Percentiles rank a stretch among this genome's conserved stretches.
These are phyloP conservation scores for Pammene fasciana DNA, from an alignment of 2,888 invertebrate species.

Conservation along the genomic window DNA sequence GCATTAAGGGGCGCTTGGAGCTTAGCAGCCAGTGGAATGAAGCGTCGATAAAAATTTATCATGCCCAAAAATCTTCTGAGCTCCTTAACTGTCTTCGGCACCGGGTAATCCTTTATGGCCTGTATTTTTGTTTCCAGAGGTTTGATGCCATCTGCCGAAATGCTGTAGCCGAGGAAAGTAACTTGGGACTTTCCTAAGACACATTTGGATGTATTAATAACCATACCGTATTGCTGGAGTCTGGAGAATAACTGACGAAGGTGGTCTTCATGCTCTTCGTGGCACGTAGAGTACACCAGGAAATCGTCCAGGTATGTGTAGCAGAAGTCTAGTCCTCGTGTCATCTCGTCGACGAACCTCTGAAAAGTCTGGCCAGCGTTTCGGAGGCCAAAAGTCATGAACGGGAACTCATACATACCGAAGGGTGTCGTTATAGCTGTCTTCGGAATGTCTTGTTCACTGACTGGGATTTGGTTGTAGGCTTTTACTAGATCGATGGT, in stretches of 20 bases:
- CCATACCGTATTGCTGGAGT: conserved; percentile 1
- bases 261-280: conserved; percentile 2
- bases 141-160: background rate
- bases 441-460: too few species aligned
- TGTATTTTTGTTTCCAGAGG: background rate
- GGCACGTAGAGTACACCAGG: background rate
- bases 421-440: too few species aligned
- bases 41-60: background rate
- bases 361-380: too few species aligned
- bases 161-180: background rate
- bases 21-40: background rate
- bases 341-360: background rate
- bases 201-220: background rate
- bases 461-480: too few species aligned
- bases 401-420: too few species aligned
- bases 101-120: background rate
- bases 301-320: background rate
- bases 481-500: too few species aligned
- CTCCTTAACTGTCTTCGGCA: conserved; percentile 3
- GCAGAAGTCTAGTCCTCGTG: background rate
- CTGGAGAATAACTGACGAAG: conserved; percentile 8
- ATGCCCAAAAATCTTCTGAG: conserved; percentile 5
- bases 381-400: too few species aligned
- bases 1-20: background rate
- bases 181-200: background rate